Evolutionary conservation across 2,888 invertebrate genomes (phyloP), one percentile per base, ranked within the genome.

Genomic region (Drosophila birchii): DNA sequence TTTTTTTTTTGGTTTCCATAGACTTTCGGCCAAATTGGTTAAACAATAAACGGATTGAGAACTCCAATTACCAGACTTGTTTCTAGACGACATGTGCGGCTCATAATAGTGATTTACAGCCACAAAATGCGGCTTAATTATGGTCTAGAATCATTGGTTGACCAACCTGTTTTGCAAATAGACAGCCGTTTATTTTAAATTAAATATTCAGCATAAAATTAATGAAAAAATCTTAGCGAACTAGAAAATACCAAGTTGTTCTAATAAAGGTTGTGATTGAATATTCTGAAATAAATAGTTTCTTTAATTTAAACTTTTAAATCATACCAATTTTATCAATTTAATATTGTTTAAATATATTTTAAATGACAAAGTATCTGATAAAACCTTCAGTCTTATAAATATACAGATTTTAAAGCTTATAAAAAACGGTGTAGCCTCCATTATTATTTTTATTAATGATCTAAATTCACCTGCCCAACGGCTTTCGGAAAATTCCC

Each of bases 91-190:
- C 16, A 39, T 34, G 68, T 54, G 66, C 16, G 18, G 66, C 38
- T 34, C 38, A 44, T 66, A 53, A 67, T 54, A 34, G 18, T 39
- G 23, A 63, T 62, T 32, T 55, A 36, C 14, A 36, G 12, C 6
- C 29, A 16, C 51, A 34, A 51, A 59, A 18, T 62, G 66, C 5
- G n/a, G 39, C 69, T 67, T 56, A 49, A 68, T 68, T 56, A 56
- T 68, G 56, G 69, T 49, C 69, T 18, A 36, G 29, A 56, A 43
- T 49, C 23, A 36, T 55, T 68, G 49, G 47, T 49, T 43, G 47
- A 41, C 54, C 56, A 68, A 68, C 67, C 23, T 41, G 67, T 68
- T 68, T 68, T 68, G 34, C n/a, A 29, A 34, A 29, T 14, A 1
- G 45, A 2, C 54, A 23, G 8, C 14, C 5, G 26, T n/a, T 67